Evolutionary conservation across 2,113 vertebrate genomes (phyloP), one percentile per base, ranked within the genome.

Genomic region (Noturus placidus): DNA sequence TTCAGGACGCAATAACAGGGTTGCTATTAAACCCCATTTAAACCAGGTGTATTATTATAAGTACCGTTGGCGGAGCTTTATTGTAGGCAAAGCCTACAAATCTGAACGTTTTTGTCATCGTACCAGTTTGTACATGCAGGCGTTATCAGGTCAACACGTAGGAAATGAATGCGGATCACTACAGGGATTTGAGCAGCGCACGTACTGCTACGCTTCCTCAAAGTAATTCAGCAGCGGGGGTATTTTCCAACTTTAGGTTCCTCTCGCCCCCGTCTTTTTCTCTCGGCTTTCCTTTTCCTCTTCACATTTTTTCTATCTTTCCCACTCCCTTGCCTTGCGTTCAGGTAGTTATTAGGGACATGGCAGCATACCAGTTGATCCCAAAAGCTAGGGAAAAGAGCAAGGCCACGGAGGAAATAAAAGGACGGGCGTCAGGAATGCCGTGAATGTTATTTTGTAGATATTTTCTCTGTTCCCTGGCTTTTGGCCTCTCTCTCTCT

Each of bases 321-420:
- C 69, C 17, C 14, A 11, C 30, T 86, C 81, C 20, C 54, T 72
- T 11, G 38, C 42, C 25, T 57, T 11, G 56, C 27, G 20, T 67
- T 87, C 61, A 84, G 82, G 74, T 77, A 50, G 74, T 63, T 42
- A 84, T 50, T 74, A 77, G 70, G 54, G 52, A 65, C 80, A 76
- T 14, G 42, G 22, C 87, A 52, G 54, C 88, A 70, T 84, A 77
- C 59, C 65, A 72, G 30, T 54, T 74, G 87, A 88, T 80, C 76
- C 74, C 72, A 70, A 65, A 63, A 74, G 33, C 50, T 7, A 63
- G 59, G 17, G 42, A 30, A 14, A 52, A 22, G 14, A 56, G 33
- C 30, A 30, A 63, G 86, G 86, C 56, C 38, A 27, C 13, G 57
- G 54, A 42, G 50, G 35, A 27, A 35, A 74, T 52, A 87, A 54